Evolutionary conservation across 1,140 invertebrate species (phyloP).

Genomic region (Apis mellifera): Amel_HAv3.1 CM009940.2:11795001-11795500

Average conservation of each 20-base stretch:
- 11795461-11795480: not conserved
- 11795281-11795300: not conserved
- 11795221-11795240: not conserved
- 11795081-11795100: conserved; percentile 7
- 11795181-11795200: conserved; percentile 9
- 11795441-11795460: not conserved
- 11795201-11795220: too few species aligned
- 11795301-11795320: too few species aligned
- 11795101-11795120: conserved; percentile 28
- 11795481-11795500: too few species aligned
- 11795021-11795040: not conserved
- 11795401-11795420: not conserved
- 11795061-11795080: conserved; percentile 32
- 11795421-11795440: not conserved
- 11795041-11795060: conserved; percentile 7
- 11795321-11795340: too few species aligned
- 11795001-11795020: not conserved
- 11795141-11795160: not conserved
- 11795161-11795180: not conserved
- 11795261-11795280: not conserved
- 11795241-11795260: too few species aligned
- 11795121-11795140: conserved; percentile 7
- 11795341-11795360: too few species aligned
- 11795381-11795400: not conserved
- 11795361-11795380: too few species aligned